Conservation (phyloP, 1,140 invertebrate species). For the Elymnias hypermnestra region DNA sequence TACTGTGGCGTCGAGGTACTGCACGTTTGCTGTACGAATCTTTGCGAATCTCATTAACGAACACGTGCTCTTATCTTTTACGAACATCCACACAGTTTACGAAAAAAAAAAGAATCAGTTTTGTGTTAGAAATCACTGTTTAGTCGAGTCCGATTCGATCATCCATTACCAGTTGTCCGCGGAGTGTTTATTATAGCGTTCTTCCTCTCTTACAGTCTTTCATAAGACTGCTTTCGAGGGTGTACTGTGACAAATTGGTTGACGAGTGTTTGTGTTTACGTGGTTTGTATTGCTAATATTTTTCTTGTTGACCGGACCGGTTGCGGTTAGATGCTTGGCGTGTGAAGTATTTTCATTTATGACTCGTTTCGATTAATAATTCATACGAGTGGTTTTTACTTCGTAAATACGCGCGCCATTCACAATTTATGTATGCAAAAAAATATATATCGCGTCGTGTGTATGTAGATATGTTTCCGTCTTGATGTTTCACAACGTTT, state of each 20-base stretch:
- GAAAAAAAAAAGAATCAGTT: not conserved
- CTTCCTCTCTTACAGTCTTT: constrained; percentile 28
- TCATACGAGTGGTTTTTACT: not conserved
- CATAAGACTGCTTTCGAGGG: constrained; percentile 28
- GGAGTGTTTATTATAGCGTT: not conserved
- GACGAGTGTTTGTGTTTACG: constrained; percentile 14
- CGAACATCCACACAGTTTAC: not conserved
- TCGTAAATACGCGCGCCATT: not conserved
- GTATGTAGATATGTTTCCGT: too few relatives aligned
- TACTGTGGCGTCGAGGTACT: constrained; percentile 24
- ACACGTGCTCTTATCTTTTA: constrained; percentile 22
- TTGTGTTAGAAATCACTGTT: constrained; percentile 4
- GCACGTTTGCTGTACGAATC: constrained; percentile 27
- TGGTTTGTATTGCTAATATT: constrained; percentile 23
- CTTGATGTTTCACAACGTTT: too few relatives aligned
- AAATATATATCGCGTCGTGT: too few relatives aligned
- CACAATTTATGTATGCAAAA: not conserved
- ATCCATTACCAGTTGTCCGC: not conserved
- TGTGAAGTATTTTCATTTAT: not conserved
- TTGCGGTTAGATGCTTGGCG: constrained; percentile 1
- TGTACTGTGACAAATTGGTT: constrained; percentile 13
- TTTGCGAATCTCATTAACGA: constrained; percentile 25
- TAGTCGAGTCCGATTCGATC: not conserved
- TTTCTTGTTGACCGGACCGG: constrained; percentile 18
- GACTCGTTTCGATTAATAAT: not conserved